Evolutionary conservation across 2,888 invertebrate genomes (phyloP).

Genomic region (Liopterus haemorrhoidalis): DNA sequence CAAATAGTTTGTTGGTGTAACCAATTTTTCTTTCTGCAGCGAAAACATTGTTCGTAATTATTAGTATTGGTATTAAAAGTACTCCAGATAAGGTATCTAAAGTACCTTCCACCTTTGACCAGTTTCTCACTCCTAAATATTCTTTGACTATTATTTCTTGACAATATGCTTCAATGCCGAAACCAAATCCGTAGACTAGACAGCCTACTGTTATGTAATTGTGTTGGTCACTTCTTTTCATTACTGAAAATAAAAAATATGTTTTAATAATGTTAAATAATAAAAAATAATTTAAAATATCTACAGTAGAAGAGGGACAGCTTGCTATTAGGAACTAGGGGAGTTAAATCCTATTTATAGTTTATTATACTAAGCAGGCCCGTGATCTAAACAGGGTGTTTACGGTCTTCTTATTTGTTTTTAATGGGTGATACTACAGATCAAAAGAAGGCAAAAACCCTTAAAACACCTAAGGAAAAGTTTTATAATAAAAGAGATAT

Average conservation of each 20-base stretch:
- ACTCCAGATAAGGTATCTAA: conserved; percentile 30
- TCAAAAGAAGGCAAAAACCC: too few relatives aligned
- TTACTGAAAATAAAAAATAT: conserved; percentile 28
- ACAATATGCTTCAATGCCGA: conserved; percentile 30
- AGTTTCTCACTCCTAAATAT: conserved; percentile 30
- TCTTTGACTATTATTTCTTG: conserved; percentile 30
- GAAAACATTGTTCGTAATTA: conserved; percentile 14
- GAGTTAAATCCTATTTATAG: too few relatives aligned
- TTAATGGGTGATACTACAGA: too few relatives aligned
- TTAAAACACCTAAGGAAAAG: too few relatives aligned
- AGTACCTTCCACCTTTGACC: conserved; percentile 29
- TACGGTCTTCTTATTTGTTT: too few relatives aligned
- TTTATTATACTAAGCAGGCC: too few relatives aligned
- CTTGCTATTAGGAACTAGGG: too few relatives aligned
- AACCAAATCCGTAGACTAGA: conserved; percentile 31
- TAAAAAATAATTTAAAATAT: too few relatives aligned
- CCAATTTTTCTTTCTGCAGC: conserved; percentile 15
- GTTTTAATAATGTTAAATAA: conserved; percentile 3
- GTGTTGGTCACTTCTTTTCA: conserved; percentile 25
- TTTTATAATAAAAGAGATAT: too few relatives aligned
- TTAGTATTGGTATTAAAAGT: conserved; percentile 24
- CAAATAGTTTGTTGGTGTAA: conserved; percentile 20
- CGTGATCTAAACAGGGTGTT: too few relatives aligned
- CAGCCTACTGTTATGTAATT: conserved; percentile 29
- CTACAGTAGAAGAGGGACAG: too few relatives aligned